Base-by-base conservation (phyloP, 2,797 vertebrate species). In the Channallabes apus region DNA sequence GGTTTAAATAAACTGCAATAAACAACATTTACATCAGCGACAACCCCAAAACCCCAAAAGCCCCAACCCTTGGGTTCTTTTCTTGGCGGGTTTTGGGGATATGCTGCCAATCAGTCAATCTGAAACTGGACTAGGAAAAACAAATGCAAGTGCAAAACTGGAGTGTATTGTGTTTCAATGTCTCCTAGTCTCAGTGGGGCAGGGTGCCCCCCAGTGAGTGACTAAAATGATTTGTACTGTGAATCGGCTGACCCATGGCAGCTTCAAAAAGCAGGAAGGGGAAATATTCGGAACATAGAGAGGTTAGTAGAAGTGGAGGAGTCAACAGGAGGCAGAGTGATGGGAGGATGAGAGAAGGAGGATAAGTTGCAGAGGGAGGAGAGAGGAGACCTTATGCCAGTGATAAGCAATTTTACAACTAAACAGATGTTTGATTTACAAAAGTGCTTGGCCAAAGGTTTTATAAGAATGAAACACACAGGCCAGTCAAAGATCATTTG, bases 161-260 rank as follows among this genome's bases (percentile, higher is more conserved):
- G 92, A 92, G 91, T 93, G 94, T 96, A 98, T 99, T 96, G 92
- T 93, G 95, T 99, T 99, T 98, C 96, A 96, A 88, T 85, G 92
- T 91, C 86, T 93, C 93, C 90, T 90, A 92, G 92, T 92, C 91
- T 93, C 91, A 88, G 88, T 91, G 90, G 90, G 92, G 91, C 88
- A 89, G 89, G 91, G 93, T 91, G 91, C 91, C 80, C 72, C 91
- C 91, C 92, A 93, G 90, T 91, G 82, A 95, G 90, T 92, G 93
- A 90, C 93, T 93, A 95, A 94, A 93, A 95, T 98, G 97, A 98
- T 98, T 99, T 99, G 97, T 98, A 96, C 96, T 96, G 87, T 85
- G 93, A 95, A 96, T 97, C 96, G 93, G 93, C 93, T 97, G 96
- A 98, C 97, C 96, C 93, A 94, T 94, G 88, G 94, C 95, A 95